Percentiles rank a stretch among this genome's conserved stretches.
Evolutionary conservation across 2,797 vertebrate species (phyloP).

Genomic region (Rhabdophis nuchalis): DNA sequence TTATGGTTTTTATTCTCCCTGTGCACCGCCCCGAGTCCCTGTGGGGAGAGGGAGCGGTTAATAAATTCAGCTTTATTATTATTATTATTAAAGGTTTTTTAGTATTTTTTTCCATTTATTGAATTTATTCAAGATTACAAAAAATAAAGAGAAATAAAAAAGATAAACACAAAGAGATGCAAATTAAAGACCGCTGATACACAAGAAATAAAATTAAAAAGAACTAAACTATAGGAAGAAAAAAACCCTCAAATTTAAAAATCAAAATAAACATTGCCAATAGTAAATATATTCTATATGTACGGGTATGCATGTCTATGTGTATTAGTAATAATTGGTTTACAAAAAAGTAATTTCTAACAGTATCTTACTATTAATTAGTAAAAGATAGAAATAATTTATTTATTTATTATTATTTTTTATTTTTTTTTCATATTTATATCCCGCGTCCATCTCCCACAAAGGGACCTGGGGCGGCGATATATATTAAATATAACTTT

Average conservation of each 20-base stretch:
- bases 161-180: neutral
- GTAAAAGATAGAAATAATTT: neutral
- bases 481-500: neutral
- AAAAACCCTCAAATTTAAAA: neutral
- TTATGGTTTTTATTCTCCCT: no score
- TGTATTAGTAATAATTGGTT: neutral
- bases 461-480: no score
- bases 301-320: neutral
- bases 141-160: neutral
- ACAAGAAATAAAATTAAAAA: neutral
- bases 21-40: no score
- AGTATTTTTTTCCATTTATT: neutral
- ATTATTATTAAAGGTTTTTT: neutral
- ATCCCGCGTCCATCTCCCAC: no score
- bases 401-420: no score
- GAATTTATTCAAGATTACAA: neutral
- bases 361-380: neutral
- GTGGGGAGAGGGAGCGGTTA: no score
- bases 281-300: neutral
- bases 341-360: neutral
- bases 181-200: neutral
- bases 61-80: no score
- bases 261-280: neutral
- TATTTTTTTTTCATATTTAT: no score
- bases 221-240: neutral